These are phyloP conservation scores for Columba livia DNA, from an alignment of 2,113 vertebrate genomes.

Conservation along the genomic window DNA sequence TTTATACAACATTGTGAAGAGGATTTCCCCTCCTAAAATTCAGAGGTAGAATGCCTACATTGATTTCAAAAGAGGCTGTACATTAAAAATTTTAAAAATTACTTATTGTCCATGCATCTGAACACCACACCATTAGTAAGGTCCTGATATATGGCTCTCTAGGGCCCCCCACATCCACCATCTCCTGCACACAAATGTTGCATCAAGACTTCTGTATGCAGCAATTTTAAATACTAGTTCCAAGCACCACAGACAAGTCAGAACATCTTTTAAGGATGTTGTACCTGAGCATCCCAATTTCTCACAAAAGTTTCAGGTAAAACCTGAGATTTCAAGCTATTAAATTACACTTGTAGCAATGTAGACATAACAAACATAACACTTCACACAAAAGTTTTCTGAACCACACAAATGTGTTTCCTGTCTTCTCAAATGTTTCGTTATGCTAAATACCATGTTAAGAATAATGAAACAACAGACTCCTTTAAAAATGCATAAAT, in stretches of 20 bases:
- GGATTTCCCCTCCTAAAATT: background rate
- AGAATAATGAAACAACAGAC: background rate
- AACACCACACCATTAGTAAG: background rate
- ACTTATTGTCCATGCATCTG: background rate
- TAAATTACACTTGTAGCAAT: background rate
- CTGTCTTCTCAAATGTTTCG: background rate
- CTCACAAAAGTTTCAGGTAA: conserved; percentile 13
- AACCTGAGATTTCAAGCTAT: background rate
- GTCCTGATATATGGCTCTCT: background rate
- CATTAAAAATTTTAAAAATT: background rate
- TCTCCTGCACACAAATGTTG: background rate
- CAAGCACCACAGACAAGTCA: background rate
- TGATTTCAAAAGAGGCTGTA: background rate
- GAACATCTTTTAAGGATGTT: background rate
- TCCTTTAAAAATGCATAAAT: background rate
- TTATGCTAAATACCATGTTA: background rate
- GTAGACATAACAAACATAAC: background rate
- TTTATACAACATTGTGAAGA: background rate
- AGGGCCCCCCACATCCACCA: background rate
- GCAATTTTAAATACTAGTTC: background rate
- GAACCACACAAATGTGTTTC: background rate
- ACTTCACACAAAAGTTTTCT: background rate
- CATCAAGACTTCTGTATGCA: background rate
- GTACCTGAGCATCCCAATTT: background rate
- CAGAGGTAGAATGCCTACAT: background rate